Evolutionary conservation across 2,888 invertebrate species (phyloP).

Genomic region (Drosophila kokeensis): DNA sequence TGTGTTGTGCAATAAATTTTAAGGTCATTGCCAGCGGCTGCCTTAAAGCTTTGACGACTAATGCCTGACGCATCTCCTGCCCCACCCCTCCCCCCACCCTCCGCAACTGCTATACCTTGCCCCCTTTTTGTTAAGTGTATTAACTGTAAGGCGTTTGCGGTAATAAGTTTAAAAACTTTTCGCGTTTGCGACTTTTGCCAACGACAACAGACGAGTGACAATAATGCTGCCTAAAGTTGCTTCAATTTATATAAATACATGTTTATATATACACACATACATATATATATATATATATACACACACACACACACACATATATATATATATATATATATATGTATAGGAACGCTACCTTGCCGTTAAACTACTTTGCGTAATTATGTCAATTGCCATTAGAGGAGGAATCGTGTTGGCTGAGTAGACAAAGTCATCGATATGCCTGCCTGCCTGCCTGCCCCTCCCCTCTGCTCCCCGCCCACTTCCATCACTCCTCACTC

Average conservation of each 20-base stretch:
- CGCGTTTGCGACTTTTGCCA: slow-evolving; percentile 40
- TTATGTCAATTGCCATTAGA: slow-evolving; percentile 80
- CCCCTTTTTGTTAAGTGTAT: slow-evolving; percentile 53
- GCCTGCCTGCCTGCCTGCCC: slow-evolving; percentile 23
- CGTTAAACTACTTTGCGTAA: slow-evolving; percentile 78
- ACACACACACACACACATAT: too few relatives aligned
- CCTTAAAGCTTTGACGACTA: slow-evolving; percentile 47
- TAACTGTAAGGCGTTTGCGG: slow-evolving; percentile 66
- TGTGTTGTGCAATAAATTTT: slow-evolving; percentile 74
- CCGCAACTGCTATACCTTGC: background rate
- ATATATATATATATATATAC: background rate
- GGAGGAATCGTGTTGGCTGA: slow-evolving; percentile 10
- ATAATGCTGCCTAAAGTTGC: background rate
- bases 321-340: slow-evolving; percentile 9
- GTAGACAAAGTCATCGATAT: slow-evolving; percentile 62
- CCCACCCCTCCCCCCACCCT: too few relatives aligned
- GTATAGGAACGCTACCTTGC: slow-evolving; percentile 14
- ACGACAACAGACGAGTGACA: background rate
- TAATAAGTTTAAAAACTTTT: slow-evolving; percentile 78
- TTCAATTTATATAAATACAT: background rate
- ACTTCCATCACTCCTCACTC: background rate
- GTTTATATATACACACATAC: background rate
- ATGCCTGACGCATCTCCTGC: background rate
- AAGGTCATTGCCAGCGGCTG: slow-evolving; percentile 65
- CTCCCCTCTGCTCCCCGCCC: background rate